Percentiles rank a stretch among this genome's conserved stretches.
Evolutionary conservation across 1,140 invertebrate genomes (phyloP).

Genomic region (Drosophila orosa): DNA sequence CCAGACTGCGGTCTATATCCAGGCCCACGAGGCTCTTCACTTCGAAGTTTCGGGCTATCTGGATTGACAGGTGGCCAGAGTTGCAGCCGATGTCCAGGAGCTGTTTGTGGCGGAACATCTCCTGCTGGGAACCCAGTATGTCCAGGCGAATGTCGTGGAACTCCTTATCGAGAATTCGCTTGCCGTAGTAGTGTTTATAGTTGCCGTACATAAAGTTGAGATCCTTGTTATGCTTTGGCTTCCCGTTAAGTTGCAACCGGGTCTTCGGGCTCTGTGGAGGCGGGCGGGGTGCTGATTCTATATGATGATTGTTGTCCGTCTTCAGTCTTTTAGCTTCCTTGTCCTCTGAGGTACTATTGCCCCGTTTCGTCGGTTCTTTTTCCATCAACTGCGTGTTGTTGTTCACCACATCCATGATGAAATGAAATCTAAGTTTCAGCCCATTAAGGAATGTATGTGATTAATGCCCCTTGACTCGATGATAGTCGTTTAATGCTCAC

Average conservation of each 20-base stretch:
- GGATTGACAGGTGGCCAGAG: constrained; percentile 95
- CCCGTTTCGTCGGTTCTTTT: constrained; percentile 18
- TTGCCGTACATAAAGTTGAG: constrained; percentile 75
- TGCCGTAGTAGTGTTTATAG: constrained; percentile 93
- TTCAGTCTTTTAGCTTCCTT: constrained; percentile 48
- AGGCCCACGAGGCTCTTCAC: constrained; percentile 95
- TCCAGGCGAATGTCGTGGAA: constrained; percentile 92
- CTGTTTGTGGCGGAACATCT: constrained; percentile 94
- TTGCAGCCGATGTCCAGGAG: constrained; percentile 99
- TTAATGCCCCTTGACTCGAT: not conserved
- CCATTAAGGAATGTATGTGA: not conserved
- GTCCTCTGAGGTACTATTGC: constrained; percentile 3
- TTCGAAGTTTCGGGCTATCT: constrained; percentile 92
- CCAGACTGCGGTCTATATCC: constrained; percentile 96
- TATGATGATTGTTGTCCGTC: not conserved
- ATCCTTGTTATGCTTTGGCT: constrained; percentile 38
- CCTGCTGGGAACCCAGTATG: constrained; percentile 89
- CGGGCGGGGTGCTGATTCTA: not conserved
- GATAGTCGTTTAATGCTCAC: not conserved
- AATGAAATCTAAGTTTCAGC: not conserved
- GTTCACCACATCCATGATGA: constrained; percentile 51
- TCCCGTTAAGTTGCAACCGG: constrained; percentile 39
- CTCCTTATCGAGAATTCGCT: constrained; percentile 91
- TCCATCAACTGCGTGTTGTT: constrained; percentile 19
- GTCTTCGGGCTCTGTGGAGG: constrained; percentile 56